Percentiles rank a stretch among this genome's conserved stretches.
These are phyloP conservation scores for Liasis olivaceus DNA, from an alignment of 2,797 vertebrate species.

Conservation along the genomic window DNA sequence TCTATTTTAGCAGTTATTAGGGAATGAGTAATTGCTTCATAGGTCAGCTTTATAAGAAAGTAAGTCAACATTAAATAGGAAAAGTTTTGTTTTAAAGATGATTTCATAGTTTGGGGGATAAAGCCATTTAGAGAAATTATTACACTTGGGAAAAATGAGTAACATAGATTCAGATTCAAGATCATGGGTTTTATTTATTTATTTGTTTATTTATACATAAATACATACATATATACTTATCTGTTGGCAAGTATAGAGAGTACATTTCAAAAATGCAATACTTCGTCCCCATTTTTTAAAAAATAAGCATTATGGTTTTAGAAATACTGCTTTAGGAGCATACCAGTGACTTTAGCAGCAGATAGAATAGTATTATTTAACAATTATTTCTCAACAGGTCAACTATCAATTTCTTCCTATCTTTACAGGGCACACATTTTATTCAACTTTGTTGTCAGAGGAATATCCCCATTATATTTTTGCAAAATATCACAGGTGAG, in stretches of 20 bases:
- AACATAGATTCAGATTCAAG: not conserved
- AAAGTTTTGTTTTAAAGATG: not conserved
- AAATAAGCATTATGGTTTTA: not conserved
- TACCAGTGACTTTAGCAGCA: not conserved
- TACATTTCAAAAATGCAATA: not conserved
- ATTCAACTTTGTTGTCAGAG: conserved; percentile 96
- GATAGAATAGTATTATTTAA: not conserved
- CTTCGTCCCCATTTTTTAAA: not conserved
- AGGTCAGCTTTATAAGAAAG: not conserved
- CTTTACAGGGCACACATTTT: conserved; percentile 90
- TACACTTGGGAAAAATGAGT: not conserved
- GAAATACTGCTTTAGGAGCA: not conserved
- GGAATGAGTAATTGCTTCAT: not conserved
- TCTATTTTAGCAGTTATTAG: conserved; percentile 15
- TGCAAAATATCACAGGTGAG: conserved; percentile 97
- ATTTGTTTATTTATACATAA: not conserved
- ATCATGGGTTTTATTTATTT: not conserved
- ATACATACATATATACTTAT: too few relatives aligned
- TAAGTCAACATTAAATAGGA: not conserved
- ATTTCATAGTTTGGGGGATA: not conserved
- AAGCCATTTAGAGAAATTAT: conserved; percentile 1
- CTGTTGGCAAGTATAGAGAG: too few relatives aligned
- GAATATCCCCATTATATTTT: conserved; percentile 93
- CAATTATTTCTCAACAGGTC: not conserved
- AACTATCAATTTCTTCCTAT: conserved; percentile 8